These are phyloP conservation scores for Lepidurus arcticus DNA, from an alignment of 1,140 invertebrate genomes.

Conservation along the genomic window DNA sequence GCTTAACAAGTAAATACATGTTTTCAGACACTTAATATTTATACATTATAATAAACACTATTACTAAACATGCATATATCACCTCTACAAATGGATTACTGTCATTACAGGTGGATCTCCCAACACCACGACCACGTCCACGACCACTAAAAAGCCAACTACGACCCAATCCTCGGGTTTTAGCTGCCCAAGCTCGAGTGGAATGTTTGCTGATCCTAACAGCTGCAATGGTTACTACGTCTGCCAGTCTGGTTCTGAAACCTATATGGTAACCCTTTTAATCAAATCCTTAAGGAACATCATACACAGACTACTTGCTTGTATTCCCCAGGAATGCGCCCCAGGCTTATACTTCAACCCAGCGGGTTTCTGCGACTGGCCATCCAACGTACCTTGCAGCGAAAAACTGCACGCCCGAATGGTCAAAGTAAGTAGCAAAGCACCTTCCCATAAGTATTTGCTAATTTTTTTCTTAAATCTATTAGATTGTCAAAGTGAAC, in stretches of 20 bases:
- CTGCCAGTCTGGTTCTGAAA: not conserved
- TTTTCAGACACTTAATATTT: not conserved
- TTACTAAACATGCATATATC: too few species aligned
- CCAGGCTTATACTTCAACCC: constrained; percentile 39
- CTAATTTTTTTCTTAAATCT: too few species aligned
- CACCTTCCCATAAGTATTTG: not conserved
- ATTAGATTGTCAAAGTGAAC: too few species aligned
- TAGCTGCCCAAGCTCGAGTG: not conserved
- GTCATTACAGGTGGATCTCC: not conserved
- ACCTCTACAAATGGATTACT: not conserved
- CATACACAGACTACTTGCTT: not conserved
- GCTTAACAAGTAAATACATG: not conserved
- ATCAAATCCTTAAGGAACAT: not conserved
- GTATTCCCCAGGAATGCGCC: constrained; percentile 36
- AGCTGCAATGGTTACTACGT: constrained; percentile 29
- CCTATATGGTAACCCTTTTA: constrained; percentile 5
- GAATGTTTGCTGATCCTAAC: constrained; percentile 24
- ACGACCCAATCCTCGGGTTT: not conserved
- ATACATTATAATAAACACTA: too few species aligned
- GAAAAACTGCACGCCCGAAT: not conserved
- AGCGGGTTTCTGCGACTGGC: constrained; percentile 39
- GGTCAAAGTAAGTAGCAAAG: not conserved
- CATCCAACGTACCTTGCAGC: constrained; percentile 36
- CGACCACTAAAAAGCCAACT: not conserved
- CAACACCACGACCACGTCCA: not conserved